Evolutionary conservation across 2,797 vertebrate genomes (phyloP).

Genomic region (Poeciliopsis paucimaculata): DNA sequence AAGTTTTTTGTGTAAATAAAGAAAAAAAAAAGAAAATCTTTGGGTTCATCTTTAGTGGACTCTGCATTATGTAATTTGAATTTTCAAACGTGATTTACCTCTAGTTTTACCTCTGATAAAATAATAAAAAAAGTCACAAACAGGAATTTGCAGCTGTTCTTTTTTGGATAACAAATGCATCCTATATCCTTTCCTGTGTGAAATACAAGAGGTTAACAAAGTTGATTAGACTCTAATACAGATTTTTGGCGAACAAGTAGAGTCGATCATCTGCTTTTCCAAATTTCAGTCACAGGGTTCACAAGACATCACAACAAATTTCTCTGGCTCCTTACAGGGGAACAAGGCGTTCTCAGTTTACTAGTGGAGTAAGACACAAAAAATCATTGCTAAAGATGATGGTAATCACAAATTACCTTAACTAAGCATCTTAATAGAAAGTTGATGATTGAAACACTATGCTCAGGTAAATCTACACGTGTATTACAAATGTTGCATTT

Average conservation of each 20-base stretch:
- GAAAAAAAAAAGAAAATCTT: not conserved
- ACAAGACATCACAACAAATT: not conserved
- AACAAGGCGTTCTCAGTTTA: not conserved
- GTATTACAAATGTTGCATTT: no score
- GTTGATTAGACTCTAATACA: not conserved
- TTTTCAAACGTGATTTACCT: not conserved
- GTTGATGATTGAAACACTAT: not conserved
- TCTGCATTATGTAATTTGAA: not conserved
- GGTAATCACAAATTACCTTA: not conserved
- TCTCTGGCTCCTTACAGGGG: not conserved
- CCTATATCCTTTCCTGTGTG: not conserved
- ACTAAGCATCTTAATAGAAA: not conserved
- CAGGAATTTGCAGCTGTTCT: not conserved
- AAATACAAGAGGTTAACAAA: not conserved
- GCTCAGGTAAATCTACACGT: not conserved
- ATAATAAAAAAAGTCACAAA: not conserved
- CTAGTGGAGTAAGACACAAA: not conserved
- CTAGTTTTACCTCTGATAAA: not conserved
- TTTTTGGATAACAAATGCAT: not conserved
- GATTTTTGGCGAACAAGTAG: not conserved
- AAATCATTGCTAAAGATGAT: not conserved
- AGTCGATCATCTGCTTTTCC: not conserved
- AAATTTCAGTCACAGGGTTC: not conserved
- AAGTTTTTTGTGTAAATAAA: slow-evolving; percentile 11
- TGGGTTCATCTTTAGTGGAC: not conserved